Percentiles rank a stretch among this genome's conserved stretches.
phyloP scores from a whole-genome alignment of 2,113 vertebrate genomes.

The Microtus pennsylvanicus region DNA sequence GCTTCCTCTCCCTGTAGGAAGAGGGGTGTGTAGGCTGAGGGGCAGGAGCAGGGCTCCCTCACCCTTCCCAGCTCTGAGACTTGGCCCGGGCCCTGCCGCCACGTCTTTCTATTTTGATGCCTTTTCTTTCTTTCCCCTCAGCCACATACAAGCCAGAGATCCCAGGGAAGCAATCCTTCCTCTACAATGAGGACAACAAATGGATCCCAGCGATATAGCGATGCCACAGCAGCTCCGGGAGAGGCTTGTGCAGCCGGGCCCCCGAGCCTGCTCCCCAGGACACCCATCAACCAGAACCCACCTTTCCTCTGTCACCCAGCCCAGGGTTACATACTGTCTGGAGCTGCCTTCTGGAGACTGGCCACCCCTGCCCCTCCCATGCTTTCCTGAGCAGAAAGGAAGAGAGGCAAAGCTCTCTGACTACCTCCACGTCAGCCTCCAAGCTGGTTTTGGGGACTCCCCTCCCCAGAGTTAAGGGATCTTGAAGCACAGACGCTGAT shows the following conservation, averaged over 20 bases:
- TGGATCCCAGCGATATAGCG: slow-evolving; percentile 81
- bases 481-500: fast-evolving
- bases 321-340: neutral
- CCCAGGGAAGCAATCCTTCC: slow-evolving; percentile 85
- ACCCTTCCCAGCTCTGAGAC: neutral
- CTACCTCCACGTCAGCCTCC: fast-evolving
- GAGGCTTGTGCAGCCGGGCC: neutral
- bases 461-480: neutral
- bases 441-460: neutral
- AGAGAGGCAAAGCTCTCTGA: neutral
- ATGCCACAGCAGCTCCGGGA: neutral
- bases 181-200: slow-evolving; percentile 84
- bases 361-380: fast-evolving
- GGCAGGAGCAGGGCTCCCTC: too few species aligned
- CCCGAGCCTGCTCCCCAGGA: neutral
- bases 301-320: neutral
- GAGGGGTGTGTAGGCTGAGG: neutral
- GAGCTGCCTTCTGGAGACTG: neutral
- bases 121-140: slow-evolving; percentile 63
- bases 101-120: neutral
- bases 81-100: neutral
- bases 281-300: neutral
- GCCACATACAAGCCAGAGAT: slow-evolving; percentile 85
- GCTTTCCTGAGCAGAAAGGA: neutral
- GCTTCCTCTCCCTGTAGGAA: neutral